Base-by-base conservation (phyloP, 2,888 invertebrate species). In the Neoascia interrupta region DNA sequence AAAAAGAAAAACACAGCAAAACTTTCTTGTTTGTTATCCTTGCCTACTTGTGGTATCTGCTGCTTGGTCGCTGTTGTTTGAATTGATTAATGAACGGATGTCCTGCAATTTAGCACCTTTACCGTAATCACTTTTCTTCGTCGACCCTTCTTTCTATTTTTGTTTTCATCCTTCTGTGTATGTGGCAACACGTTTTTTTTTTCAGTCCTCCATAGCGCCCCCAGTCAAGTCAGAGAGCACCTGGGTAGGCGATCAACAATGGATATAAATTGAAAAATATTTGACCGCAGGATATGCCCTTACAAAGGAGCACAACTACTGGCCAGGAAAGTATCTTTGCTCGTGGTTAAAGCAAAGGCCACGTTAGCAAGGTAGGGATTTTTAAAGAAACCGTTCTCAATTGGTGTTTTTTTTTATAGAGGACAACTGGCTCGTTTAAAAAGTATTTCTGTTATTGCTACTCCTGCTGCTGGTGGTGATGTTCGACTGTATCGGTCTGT, bases 51-150 rank as follows among this genome's bases (percentile, higher is more conserved):
- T 19, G 41, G 2, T n/a, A 8, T 18, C 1, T 6, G 19, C n/a
- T n/a, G n/a, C n/a, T n/a, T n/a, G n/a, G 37, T 23, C 31, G 28
- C 34, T 68, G 60, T 73, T 66, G 49, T 73, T 60, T 49, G 54
- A 66, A 49, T 79, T 79, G 79, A 79, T 79, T 73, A 79, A 79
- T 79, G 79, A 79, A 79, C 79, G 79, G 79, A 73, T 79, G 79
- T 73, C 66, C 66, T 56, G 68, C 79, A 79, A 79, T 79, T 79
- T 79, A 79, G 79, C 79, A 79, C 79, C 66, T 73, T 68, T 79
- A 72, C 66, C 72, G 66, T 73, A 73, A 68, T 79, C 73, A 73
- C 79, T 54, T 68, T 73, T 72, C 54, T 72, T 49, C 49, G 39
- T 63, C 15, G 36, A 16, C 19, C 28, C 47, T 45, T 64, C 45